These are phyloP conservation scores for Polydesmus complanatus DNA, from an alignment of 2,888 invertebrate genomes.

Conservation along the genomic window DNA sequence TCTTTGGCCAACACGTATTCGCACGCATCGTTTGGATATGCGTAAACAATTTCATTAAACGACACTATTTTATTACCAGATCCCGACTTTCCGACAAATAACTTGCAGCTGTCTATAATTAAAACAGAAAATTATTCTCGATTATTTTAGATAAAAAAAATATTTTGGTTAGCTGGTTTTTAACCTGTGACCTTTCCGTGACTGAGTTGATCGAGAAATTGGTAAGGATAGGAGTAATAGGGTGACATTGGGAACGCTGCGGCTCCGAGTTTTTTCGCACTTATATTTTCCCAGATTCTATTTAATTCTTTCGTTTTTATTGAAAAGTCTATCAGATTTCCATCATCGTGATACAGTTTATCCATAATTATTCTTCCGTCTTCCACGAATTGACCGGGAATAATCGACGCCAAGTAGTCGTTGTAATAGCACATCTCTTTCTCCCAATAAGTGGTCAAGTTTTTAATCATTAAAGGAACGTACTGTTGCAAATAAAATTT, in stretches of 20 bases:
- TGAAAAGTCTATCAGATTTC: background rate
- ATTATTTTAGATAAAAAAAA: no score
- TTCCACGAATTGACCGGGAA: background rate
- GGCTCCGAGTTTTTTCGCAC: background rate
- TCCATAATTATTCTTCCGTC: background rate
- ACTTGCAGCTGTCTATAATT: no score
- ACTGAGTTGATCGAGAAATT: background rate
- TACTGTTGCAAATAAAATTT: background rate
- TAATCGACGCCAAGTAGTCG: background rate
- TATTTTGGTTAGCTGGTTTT: no score
- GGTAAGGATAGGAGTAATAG: background rate
- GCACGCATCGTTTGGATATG: constrained; percentile 27
- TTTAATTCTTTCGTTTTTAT: background rate
- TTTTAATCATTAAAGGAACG: background rate
- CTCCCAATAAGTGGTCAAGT: background rate
- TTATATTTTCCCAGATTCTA: background rate
- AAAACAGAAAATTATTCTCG: background rate
- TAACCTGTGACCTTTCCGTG: no score
- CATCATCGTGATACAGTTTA: background rate
- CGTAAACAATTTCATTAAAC: constrained; percentile 26
- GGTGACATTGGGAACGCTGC: background rate
- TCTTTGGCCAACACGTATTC: constrained; percentile 34
- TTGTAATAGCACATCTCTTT: background rate
- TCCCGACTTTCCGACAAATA: no score
- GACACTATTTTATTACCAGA: constrained; percentile 23